Evolutionary conservation across 2,113 vertebrate genomes (phyloP), one percentile per base, ranked within the genome.

Genomic region (Terrapene triunguis): DNA sequence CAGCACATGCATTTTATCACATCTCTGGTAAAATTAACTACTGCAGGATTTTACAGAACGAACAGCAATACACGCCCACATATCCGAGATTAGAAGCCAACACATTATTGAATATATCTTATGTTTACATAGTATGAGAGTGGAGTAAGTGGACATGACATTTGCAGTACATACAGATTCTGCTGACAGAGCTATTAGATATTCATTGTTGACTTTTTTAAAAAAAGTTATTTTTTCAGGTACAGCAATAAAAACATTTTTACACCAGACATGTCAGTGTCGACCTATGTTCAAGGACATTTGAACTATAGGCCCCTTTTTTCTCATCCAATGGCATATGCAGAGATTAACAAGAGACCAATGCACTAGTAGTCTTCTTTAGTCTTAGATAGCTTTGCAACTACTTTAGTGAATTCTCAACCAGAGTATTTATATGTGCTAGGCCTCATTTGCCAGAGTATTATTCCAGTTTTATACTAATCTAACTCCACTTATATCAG

Each of bases 21-120:
- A 3, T 81, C 80, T 89, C 42, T 55, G 21, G 51, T 76, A 94
- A 93, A 96, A 93, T 85, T 76, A 93, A 13, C 42, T 85, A 87
- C 50, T 79, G 86, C 47, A 69, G 62, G 81, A 79, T 87, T 89
- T 69, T 69, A 14, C 2, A 29, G 86, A 59, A 51, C 42, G 90
- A 83, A 42, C 3, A 89, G 91, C 53, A 93, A 84, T 55, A 76
- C 14, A 32, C 1, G 0, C 48, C 82, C 82, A 92, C 80, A 11
- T 22, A 59, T 9, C 2, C 50, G 79, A 42, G 59, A 89, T 92
- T 82, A 83, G 51, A 3, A 88, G 74, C 72, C 27, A 85, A 79
- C 5, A 35, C 22, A 0, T 42, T 12, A n/a, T 57, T 95, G 83
- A 88, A 10, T 88, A 53, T 29, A 93, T 32, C 38, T 85, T 25